These are phyloP conservation scores for Sinelater perroti DNA, from an alignment of 2,888 invertebrate genomes.

Conservation along the genomic window DNA sequence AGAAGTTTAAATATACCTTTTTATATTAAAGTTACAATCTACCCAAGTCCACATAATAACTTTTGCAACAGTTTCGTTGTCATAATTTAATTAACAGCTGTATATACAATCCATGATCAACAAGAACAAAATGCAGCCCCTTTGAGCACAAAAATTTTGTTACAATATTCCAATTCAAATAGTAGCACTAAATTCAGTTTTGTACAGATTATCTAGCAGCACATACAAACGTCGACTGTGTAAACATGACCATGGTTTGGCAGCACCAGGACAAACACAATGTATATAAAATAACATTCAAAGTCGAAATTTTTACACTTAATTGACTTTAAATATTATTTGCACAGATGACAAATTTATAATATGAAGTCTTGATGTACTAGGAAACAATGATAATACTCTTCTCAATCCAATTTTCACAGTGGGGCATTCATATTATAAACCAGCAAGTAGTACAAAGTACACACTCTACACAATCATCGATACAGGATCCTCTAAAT, in stretches of 20 bases:
- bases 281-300: conserved; percentile 6
- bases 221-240: too few species aligned
- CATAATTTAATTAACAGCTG: conserved; percentile 3
- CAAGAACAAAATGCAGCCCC: neutral
- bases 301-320: neutral
- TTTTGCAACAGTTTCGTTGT: too few species aligned
- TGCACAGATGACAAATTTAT: conserved; percentile 1
- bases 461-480: conserved; percentile 81
- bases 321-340: conserved; percentile 8
- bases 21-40: too few species aligned
- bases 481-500: conserved; percentile 90
- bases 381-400: conserved; percentile 1
- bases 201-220: too few species aligned
- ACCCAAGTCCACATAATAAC: too few species aligned
- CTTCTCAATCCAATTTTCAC: neutral
- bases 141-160: neutral
- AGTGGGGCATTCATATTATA: conserved; percentile 7
- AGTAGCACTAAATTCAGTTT: too few species aligned
- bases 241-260: conserved; percentile 5
- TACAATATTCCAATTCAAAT: neutral
- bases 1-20: too few species aligned
- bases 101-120: conserved; percentile 12
- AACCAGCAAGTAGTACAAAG: neutral
- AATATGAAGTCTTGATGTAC: neutral
- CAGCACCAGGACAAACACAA: neutral